A percentile compares a stretch with the other conserved stretches of the same genome.
phyloP scores from a whole-genome alignment of 2,888 invertebrate genomes.

The Pseudanteris insignis region DNA sequence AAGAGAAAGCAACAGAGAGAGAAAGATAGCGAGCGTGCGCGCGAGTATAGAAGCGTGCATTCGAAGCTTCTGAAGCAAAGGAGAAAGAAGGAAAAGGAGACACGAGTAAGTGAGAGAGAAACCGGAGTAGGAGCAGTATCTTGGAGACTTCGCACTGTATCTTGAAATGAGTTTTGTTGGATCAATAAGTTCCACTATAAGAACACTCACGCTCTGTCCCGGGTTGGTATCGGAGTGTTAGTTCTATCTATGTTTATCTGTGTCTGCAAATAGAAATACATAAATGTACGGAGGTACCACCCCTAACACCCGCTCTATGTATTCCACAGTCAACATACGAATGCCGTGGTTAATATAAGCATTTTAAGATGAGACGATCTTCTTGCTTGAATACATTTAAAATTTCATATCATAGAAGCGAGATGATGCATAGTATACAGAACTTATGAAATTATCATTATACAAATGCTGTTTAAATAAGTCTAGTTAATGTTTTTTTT shows the following conservation, averaged over 20 bases:
- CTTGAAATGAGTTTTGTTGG: constrained; percentile 68
- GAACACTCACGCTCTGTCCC: constrained; percentile 65
- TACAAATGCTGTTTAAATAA: too few species aligned
- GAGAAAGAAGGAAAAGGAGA: constrained; percentile 44
- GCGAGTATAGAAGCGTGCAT: constrained; percentile 43
- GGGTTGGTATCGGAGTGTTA: constrained; percentile 58
- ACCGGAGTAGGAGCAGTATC: constrained; percentile 63
- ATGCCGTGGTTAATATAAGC: constrained; percentile 60
- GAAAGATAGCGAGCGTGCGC: constrained; percentile 32
- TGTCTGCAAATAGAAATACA: constrained; percentile 66
- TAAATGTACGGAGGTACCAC: constrained; percentile 57
- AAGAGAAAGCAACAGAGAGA: too few species aligned
- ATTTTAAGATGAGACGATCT: constrained; percentile 64
- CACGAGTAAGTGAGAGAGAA: constrained; percentile 50
- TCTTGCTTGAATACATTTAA: constrained; percentile 50
- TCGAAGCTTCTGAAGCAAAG: constrained; percentile 46
- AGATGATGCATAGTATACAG: too few species aligned
- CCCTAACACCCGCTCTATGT: constrained; percentile 48
- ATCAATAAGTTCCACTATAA: constrained; percentile 68
- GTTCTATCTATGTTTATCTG: constrained; percentile 64
- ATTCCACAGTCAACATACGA: constrained; percentile 53
- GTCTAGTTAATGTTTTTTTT: too few species aligned
- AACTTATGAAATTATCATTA: too few species aligned
- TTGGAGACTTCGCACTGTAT: constrained; percentile 68
- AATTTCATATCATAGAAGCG: too few species aligned